A percentile compares a stretch with the other conserved stretches of the same genome.
Conservation (phyloP, 2,888 invertebrate species). For the Ypsolopha sequella region DNA sequence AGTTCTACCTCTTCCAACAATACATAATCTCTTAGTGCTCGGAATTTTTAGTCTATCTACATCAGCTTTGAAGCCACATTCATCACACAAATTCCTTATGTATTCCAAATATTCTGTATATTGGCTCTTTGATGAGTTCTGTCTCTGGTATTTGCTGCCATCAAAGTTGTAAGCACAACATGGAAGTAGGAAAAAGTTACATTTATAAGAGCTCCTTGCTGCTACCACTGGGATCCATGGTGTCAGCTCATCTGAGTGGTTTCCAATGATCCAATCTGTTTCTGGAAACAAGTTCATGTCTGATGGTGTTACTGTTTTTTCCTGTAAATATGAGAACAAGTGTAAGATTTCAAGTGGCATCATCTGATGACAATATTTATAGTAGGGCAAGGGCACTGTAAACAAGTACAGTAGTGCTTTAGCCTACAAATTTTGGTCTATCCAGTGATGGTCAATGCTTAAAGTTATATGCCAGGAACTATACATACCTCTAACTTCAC, state of each 20-base stretch:
- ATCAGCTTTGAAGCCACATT: constrained; percentile 81
- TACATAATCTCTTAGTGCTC: constrained; percentile 92
- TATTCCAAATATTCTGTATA: constrained; percentile 83
- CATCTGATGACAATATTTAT: not conserved
- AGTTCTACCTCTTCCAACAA: constrained; percentile 73
- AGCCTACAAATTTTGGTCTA: not conserved
- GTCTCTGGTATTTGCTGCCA: constrained; percentile 84
- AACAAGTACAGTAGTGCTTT: not conserved
- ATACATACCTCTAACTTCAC: constrained; percentile 79
- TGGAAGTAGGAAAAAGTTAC: constrained; percentile 91
- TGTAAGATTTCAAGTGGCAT: not conserved
- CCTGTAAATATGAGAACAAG: constrained; percentile 50
- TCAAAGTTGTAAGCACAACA: constrained; percentile 96
- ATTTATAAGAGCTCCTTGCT: constrained; percentile 78
- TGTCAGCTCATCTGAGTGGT: constrained; percentile 99
- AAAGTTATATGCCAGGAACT: constrained; percentile 6
- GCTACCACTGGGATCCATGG: constrained; percentile 98
- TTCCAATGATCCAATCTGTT: constrained; percentile 96
- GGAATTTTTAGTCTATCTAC: constrained; percentile 94
- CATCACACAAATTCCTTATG: constrained; percentile 69
- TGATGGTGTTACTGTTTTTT: constrained; percentile 77
- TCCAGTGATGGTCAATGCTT: no score
- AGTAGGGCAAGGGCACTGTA: not conserved
- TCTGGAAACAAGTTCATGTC: constrained; percentile 75
- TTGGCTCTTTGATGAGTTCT: constrained; percentile 78